These are phyloP conservation scores for Zaprionus lachaisei DNA, from an alignment of 1,140 invertebrate species.

Conservation along the genomic window DNA sequence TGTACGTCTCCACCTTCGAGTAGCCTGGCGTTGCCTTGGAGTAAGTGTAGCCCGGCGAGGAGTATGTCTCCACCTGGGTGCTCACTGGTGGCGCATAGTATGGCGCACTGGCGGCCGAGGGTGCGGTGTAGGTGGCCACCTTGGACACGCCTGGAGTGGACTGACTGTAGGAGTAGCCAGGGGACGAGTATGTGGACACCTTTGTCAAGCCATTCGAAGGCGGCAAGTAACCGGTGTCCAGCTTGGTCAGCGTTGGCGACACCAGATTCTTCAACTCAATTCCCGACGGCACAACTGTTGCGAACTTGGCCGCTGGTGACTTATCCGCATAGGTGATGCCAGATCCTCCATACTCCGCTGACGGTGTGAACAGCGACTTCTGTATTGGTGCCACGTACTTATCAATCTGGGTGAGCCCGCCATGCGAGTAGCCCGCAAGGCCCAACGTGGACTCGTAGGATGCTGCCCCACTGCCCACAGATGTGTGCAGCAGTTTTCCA, in stretches of 20 bases:
- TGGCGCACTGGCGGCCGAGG: conserved; percentile 40
- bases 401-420: conserved; percentile 55
- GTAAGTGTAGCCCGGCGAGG: conserved; percentile 65
- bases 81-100: conserved; percentile 62
- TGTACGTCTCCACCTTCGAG: conserved; percentile 74
- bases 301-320: conserved; percentile 78
- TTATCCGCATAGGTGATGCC: conserved; percentile 79
- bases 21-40: conserved; percentile 69
- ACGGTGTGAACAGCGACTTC: conserved; percentile 58
- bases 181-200: conserved; percentile 64
- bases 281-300: conserved; percentile 72
- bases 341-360: conserved; percentile 62
- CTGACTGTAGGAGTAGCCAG: conserved; percentile 61
- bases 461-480: conserved; percentile 54
- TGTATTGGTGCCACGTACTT: conserved; percentile 70
- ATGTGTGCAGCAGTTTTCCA: conserved; percentile 63
- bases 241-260: conserved; percentile 60
- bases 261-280: conserved; percentile 76
- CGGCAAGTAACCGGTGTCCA: conserved; percentile 56
- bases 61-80: conserved; percentile 66
- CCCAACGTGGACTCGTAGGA: conserved; percentile 66
- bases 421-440: conserved; percentile 59
- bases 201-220: conserved; percentile 46
- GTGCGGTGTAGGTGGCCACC: conserved; percentile 61
- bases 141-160: conserved; percentile 64